A percentile compares a stretch with the other conserved stretches of the same genome.
These are phyloP conservation scores for Norana najaformis DNA, from an alignment of 2,888 invertebrate genomes.

Conservation along the genomic window DNA sequence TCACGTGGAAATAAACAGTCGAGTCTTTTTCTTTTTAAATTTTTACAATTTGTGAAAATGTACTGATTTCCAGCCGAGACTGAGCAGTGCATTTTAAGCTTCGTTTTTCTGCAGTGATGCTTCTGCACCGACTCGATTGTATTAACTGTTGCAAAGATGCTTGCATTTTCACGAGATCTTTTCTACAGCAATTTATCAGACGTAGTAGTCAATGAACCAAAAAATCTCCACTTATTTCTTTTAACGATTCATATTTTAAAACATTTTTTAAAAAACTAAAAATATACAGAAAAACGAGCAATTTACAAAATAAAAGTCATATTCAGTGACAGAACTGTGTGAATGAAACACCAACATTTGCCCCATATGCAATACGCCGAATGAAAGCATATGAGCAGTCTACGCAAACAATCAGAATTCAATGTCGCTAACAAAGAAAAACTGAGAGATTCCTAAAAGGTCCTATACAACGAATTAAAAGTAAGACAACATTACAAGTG, in stretches of 20 bases:
- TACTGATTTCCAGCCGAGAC: too few relatives aligned
- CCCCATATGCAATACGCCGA: not conserved
- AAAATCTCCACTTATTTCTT: not conserved
- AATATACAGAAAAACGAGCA: not conserved
- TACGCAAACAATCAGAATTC: not conserved
- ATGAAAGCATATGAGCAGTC: not conserved
- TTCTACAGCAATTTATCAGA: not conserved
- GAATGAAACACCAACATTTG: not conserved
- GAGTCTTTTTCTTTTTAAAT: not conserved
- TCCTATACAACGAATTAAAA: too few relatives aligned
- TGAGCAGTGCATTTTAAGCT: not conserved
- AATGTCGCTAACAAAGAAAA: not conserved
- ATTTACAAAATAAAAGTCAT: not conserved
- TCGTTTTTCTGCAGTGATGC: not conserved
- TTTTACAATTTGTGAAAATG: too few relatives aligned
- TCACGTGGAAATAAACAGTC: not conserved
- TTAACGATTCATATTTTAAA: not conserved
- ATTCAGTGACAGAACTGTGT: not conserved
- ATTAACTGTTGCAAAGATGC: not conserved
- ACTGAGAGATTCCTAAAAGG: not conserved
- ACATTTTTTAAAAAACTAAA: not conserved
- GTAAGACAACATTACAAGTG: not conserved
- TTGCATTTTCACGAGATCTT: not conserved
- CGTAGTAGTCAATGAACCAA: not conserved
- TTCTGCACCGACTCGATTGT: not conserved